Evolutionary conservation across 2,113 vertebrate species (phyloP), one percentile per base, ranked within the genome.

Genomic region (Sardina pilchardus): DNA sequence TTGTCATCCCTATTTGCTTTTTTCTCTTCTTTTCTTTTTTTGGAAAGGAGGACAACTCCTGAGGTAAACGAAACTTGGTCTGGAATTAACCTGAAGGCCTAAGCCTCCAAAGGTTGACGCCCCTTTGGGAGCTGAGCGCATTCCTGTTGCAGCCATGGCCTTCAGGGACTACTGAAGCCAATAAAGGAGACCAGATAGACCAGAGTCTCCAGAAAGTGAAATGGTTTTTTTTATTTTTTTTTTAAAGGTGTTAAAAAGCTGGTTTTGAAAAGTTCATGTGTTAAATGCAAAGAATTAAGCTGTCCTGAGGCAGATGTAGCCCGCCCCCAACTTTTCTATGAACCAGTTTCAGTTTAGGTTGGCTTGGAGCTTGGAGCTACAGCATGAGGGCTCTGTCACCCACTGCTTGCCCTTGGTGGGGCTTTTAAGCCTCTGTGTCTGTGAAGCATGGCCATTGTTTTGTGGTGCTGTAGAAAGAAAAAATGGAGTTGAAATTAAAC

Each of bases 241-340:
- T 39, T 39, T 36, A 75, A 36, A 4, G 30, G 26, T 34, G 3
- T 30, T 2, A 75, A 30, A 75, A 75, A 34, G 67, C 67, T 75
- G 30, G 26, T 30, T 75, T 75, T 75, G 67, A 75, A 75, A 75
- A 36, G 67, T 75, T 75, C 30, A 75, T 34, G 67, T 36, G 67
- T 4, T 75, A 34, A 36, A 75, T 34, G 19, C 67, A 36, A 34
- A n/a, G 26, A 10, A 14, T 75, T 75, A 75, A 75, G 67, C 67
- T 75, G 67, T 75, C 67, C 67, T 30, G 8, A 75, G 67, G 67
- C n/a, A 75, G 4, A 75, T 75, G 30, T 8, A 26, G 7, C 53
- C 10, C n/a, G 30, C 67, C 30, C 26, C 67, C 67, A n/a, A n/a
- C n/a, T n/a, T n/a, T n/a, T n/a, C n/a, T n/a, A n/a, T n/a, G n/a